Evolutionary conservation across 1,140 invertebrate species (phyloP).

Genomic region (Drosophila guanche): DNA sequence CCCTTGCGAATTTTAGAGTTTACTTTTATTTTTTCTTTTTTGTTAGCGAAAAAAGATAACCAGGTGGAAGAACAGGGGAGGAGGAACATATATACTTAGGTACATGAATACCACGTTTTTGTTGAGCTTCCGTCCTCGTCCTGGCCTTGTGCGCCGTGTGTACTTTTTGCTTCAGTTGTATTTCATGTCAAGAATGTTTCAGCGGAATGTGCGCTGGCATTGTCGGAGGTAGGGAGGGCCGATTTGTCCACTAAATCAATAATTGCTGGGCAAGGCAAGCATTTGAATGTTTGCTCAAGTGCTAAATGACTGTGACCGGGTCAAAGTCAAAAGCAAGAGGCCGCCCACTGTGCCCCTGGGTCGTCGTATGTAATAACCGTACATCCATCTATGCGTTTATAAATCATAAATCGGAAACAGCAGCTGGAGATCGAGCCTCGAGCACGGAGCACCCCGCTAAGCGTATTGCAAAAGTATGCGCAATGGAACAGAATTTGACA

Average conservation of each 20-base stretch:
- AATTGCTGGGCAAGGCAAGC: slow-evolving; percentile 77
- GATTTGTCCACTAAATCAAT: slow-evolving; percentile 65
- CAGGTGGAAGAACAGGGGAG: slow-evolving; percentile 3
- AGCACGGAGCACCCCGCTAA: slow-evolving; percentile 40
- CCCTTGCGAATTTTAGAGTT: slow-evolving; percentile 43
- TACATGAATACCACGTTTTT: slow-evolving; percentile 51
- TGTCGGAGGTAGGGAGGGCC: background rate
- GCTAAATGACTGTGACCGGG: slow-evolving; percentile 64
- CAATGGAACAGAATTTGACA: slow-evolving; percentile 56
- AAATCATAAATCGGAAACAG: slow-evolving; percentile 73
- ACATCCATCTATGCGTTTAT: slow-evolving; percentile 38
- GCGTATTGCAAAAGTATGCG: slow-evolving; percentile 58
- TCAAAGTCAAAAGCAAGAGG: slow-evolving; percentile 44
- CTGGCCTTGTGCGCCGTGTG: background rate
- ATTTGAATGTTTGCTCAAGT: slow-evolving; percentile 57
- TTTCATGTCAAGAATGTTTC: slow-evolving; percentile 69
- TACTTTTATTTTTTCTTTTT: slow-evolving; percentile 34
- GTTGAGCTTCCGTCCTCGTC: slow-evolving; percentile 51
- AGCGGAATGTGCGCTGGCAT: slow-evolving; percentile 15
- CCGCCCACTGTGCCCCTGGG: slow-evolving; percentile 57
- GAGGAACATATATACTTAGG: slow-evolving; percentile 1
- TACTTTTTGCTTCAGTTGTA: slow-evolving; percentile 32
- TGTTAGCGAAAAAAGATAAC: slow-evolving; percentile 48
- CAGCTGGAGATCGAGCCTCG: slow-evolving; percentile 59
- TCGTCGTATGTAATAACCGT: background rate